Conservation (phyloP, 2,113 vertebrate species). For the Ramphastos sulfuratus region DNA sequence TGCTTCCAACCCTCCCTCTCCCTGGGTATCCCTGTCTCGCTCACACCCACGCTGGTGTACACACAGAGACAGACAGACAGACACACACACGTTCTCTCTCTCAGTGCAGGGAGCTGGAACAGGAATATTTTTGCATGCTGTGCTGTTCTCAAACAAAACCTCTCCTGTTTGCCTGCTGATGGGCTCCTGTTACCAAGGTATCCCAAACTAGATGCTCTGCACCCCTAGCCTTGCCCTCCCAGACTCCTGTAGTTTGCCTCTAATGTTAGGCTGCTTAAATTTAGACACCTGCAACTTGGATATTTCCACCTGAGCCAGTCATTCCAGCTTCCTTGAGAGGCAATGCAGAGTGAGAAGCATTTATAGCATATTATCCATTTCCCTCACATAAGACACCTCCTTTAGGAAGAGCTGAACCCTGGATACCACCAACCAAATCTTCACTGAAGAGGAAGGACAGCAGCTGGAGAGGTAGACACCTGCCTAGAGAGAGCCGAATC, state of each 20-base stretch:
- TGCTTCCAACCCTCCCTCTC: not conserved
- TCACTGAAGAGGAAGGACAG: not conserved
- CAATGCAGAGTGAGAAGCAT: not conserved
- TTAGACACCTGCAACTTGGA: not conserved
- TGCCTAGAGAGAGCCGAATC: not conserved
- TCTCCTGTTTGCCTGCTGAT: not conserved
- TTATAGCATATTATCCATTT: not conserved
- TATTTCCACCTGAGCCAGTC: not conserved
- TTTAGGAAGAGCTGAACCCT: not conserved
- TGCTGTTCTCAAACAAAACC: not conserved
- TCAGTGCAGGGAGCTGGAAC: not conserved
- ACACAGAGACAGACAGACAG: too few species aligned
- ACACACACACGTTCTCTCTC: not conserved
- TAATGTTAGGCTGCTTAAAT: not conserved
- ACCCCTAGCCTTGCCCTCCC: not conserved
- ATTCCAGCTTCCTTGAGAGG: not conserved
- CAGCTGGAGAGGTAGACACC: not conserved
- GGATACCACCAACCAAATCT: not conserved
- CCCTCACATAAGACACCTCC: not conserved
- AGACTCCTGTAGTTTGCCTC: not conserved
- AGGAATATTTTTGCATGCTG: not conserved
- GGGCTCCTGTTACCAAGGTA: not conserved
- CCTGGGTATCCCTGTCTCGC: not conserved
- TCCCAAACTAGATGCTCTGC: not conserved
- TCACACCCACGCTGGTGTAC: not conserved